Base-by-base conservation (phyloP, 2,888 invertebrate species). In the Cataglyphis cursor region DNA sequence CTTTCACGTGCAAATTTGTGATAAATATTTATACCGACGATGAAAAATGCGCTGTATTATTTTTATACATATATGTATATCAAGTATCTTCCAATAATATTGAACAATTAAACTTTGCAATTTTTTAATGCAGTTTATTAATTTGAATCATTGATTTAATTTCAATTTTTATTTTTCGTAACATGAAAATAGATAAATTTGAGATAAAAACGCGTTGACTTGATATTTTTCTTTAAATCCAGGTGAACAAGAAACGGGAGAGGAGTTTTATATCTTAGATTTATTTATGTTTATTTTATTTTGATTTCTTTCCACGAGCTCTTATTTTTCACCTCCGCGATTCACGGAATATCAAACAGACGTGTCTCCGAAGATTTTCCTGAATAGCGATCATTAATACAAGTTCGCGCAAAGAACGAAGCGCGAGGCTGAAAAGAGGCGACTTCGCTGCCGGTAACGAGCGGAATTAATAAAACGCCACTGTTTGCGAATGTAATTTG, bases 401-500 rank as follows among this genome's bases (percentile, higher is more conserved):
- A 76, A 41, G 21, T 54, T n/a, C 54, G 54, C 38, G 54, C 28
- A 15, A 66, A 41, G 21, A 35, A 82, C 35, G 35, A 54, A 57
- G 48, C 21, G 12, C 28, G 28, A 15, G 35, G 31, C n/a, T 41
- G 66, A 44, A 75, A 74, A 57, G 59, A 57, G 35, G 21, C 57
- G 59, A 74, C 68, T 12, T 72, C 5, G 21, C 62, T 24, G 57
- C 66, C 48, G 35, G 35, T 66, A 74, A 54, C 65, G 66, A 57
- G 66, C 57, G 66, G 15, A 76, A 76, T 76, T 76, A 76, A 83
- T 73, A 73, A 80, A 65, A 83, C 68, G 68, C 59, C 44, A 73
- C 61, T 81, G 61, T 75, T 84, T 83, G 68, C 70, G 65, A 73
- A 83, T 68, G 70, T 72, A 85, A 83, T 85, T 83, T 83, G 74